Evolutionary conservation across 1,140 invertebrate species (phyloP).

Genomic region (Phocides pigmalion): DNA sequence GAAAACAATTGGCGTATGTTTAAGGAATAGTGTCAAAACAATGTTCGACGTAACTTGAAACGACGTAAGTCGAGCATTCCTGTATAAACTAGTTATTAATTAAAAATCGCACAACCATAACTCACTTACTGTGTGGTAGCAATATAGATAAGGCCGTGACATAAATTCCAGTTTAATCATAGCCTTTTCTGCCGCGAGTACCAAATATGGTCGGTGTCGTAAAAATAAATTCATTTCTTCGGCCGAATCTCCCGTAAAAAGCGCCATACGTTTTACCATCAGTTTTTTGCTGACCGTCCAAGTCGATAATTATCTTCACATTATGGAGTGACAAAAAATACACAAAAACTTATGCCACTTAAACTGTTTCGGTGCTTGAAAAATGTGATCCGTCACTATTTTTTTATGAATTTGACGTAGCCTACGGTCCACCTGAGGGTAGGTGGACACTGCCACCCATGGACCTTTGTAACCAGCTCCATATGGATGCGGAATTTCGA

Average conservation of each 20-base stretch:
- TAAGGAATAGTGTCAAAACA: no score
- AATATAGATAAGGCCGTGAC: conserved; percentile 21
- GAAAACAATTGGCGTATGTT: no score
- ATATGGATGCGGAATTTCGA: no score
- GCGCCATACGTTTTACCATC: conserved; percentile 22
- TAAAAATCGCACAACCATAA: conserved; percentile 12
- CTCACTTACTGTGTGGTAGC: conserved; percentile 1
- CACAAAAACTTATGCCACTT: not conserved
- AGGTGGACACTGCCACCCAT: no score
- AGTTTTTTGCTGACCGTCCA: conserved; percentile 21
- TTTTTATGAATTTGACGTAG: no score
- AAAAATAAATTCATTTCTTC: conserved; percentile 32
- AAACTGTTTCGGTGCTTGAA: not conserved
- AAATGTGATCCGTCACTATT: no score
- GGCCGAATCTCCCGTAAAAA: conserved; percentile 21
- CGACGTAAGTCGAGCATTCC: no score
- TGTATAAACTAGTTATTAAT: not conserved
- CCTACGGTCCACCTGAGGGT: no score
- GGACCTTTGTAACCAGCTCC: no score
- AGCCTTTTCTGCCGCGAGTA: conserved; percentile 18
- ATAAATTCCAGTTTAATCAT: conserved; percentile 31
- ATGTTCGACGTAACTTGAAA: no score
- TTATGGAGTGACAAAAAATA: conserved; percentile 24
- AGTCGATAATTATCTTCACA: conserved; percentile 32
- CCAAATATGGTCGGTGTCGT: conserved; percentile 24